Base-by-base conservation (phyloP, 2,888 invertebrate species). In the Lasioglossum marginatum region DNA sequence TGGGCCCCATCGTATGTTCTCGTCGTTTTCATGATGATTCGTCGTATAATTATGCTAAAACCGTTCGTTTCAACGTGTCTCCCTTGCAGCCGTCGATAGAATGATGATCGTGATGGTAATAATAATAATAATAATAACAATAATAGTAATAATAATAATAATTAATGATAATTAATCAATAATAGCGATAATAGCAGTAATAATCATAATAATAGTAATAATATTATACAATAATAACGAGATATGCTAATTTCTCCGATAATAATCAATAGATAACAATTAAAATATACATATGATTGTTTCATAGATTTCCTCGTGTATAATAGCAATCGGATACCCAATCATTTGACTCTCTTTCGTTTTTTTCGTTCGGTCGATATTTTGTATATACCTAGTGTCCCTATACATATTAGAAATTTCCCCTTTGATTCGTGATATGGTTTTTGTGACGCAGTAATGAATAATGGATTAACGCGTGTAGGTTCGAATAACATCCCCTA, bases 211-310 rank as follows among this genome's bases (percentile, higher is more conserved):
- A 83, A 86, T 91, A 90, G 85, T 91, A 87, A 90, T 92, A 90
- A 90, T 91, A 93, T 92, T 93, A 91, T 92, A 93, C 92, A 93
- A 88, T 92, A 89, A 92, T 93, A 92, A 93, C 91, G 91, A 92
- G 90, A 93, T 92, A 93, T 90, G 91, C 91, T 92, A 93, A 88
- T 77, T 87, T 63, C 23, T 63, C 80, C 83, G 86, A 90, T 92
- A 92, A 92, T 93, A 92, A 89, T 92, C 90, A 92, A 92, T 92
- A 93, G 92, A 91, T 93, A 93, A 93, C 92, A 93, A 93, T 90
- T 93, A 92, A 94, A 93, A 93, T 93, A 92, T 93, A 93, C 90
- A 92, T 91, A 90, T 86, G 87, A 82, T 82, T 86, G 80, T 57
- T 82, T 86, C 88, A 82, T 89, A 79, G 89, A 90, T 88, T 89